These are phyloP conservation scores for Drosophila greeni DNA, from an alignment of 2,888 invertebrate species.

Conservation along the genomic window DNA sequence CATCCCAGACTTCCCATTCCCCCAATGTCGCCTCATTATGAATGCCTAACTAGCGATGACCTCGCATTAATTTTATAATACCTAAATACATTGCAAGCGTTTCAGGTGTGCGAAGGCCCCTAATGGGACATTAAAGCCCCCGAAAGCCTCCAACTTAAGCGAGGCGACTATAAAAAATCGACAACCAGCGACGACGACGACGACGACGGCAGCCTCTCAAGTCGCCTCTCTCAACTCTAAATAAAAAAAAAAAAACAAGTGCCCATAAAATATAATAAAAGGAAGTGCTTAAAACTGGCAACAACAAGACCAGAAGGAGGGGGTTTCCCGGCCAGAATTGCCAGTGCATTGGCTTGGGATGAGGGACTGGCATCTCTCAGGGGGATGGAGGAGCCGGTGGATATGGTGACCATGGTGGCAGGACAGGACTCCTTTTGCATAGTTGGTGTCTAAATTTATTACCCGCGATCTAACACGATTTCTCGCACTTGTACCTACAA, in stretches of 20 bases:
- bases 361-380: conserved; percentile 21
- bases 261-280: conserved; percentile 74
- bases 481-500: conserved; percentile 77
- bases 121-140: conserved; percentile 54
- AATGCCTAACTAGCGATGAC: conserved; percentile 25
- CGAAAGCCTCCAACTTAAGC: conserved; percentile 38
- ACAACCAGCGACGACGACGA: conserved; percentile 32
- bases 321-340: conserved; percentile 19
- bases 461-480: conserved; percentile 78
- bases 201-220: conserved; percentile 42
- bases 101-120: conserved; percentile 37
- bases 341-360: conserved; percentile 37
- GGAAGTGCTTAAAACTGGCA: conserved; percentile 71
- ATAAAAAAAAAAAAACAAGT: conserved; percentile 60
- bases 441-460: conserved; percentile 77
- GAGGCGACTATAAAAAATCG: conserved; percentile 56
- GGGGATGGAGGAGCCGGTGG: neutral
- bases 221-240: conserved; percentile 14
- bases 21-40: conserved; percentile 10
- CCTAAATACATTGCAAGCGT: conserved; percentile 33
- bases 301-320: conserved; percentile 34
- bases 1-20: neutral
- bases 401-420: conserved; percentile 38
- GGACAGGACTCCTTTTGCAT: conserved; percentile 68
- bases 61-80: conserved; percentile 42